Percentiles rank a stretch among this genome's conserved stretches.
phyloP scores from a whole-genome alignment of 2,113 vertebrate species.

The Melospiza melodia region DNA sequence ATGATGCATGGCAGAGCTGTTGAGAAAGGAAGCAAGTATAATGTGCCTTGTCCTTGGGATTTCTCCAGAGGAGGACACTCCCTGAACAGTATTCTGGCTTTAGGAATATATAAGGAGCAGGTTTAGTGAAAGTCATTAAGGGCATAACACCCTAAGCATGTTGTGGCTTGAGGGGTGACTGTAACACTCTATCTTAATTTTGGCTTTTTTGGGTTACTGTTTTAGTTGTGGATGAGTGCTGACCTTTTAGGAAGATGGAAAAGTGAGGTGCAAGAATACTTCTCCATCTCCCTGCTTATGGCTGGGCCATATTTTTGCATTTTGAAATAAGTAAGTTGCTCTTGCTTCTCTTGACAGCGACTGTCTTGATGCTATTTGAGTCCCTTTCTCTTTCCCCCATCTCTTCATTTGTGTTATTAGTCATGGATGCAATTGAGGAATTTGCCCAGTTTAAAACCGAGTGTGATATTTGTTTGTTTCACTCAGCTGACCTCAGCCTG shows the following conservation, averaged over 20 bases:
- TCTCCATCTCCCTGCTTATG: background rate
- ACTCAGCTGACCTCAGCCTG: background rate
- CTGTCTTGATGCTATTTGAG: background rate
- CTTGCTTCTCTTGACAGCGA: background rate
- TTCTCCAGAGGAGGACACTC: background rate
- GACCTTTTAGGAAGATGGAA: background rate
- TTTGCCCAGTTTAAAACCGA: background rate
- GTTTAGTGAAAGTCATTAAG: background rate
- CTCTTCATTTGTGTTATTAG: background rate
- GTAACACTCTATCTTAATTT: background rate
- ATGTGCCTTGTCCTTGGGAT: background rate
- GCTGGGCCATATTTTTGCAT: background rate
- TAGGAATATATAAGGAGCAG: background rate
- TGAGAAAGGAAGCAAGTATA: background rate
- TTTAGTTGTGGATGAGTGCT: background rate
- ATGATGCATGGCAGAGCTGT: background rate
- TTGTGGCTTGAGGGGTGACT: rapidly evolving
- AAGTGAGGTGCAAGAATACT: background rate
- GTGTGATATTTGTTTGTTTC: background rate
- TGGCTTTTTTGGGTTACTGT: background rate
- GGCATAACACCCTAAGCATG: background rate
- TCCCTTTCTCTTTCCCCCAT: background rate
- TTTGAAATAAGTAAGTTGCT: background rate
- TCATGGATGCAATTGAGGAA: background rate
- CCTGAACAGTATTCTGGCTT: background rate